phyloP scores from a whole-genome alignment of 2,888 invertebrate genomes.

The Octodonta nipae region DNA sequence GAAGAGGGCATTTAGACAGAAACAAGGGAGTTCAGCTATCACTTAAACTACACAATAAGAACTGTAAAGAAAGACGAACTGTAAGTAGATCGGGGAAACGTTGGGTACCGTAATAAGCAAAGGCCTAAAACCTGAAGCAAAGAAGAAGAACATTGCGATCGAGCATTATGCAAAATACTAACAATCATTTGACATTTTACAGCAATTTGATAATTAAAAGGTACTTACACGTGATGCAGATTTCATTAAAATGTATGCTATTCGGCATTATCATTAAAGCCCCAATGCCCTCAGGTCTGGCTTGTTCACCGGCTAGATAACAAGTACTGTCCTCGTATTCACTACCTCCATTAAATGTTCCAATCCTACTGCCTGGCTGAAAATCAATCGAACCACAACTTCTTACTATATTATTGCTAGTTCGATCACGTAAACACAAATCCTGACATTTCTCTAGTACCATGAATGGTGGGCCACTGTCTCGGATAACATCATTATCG shows the following conservation, averaged over 20 bases:
- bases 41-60: too few relatives aligned
- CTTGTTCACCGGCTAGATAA: slow-evolving; percentile 72
- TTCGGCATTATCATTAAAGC: slow-evolving; percentile 79
- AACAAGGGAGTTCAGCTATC: too few relatives aligned
- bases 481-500: slow-evolving; percentile 76
- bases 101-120: too few relatives aligned
- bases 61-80: too few relatives aligned
- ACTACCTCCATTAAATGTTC: slow-evolving; percentile 63
- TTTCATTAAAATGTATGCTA: slow-evolving; percentile 80
- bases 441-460: slow-evolving; percentile 76
- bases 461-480: slow-evolving; percentile 72
- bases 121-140: too few relatives aligned
- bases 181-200: too few relatives aligned
- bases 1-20: too few relatives aligned
- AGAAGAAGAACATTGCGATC: too few relatives aligned
- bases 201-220: too few relatives aligned
- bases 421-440: slow-evolving; percentile 66
- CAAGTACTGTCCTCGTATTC: slow-evolving; percentile 83
- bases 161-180: too few relatives aligned
- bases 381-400: slow-evolving; percentile 83
- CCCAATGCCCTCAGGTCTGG: slow-evolving; percentile 77
- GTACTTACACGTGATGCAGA: slow-evolving; percentile 74
- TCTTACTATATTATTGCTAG: slow-evolving; percentile 66
- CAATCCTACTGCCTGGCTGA: slow-evolving; percentile 74
- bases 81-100: too few relatives aligned